phyloP scores from a whole-genome alignment of 2,113 vertebrate genomes.

The Sus scrofa region DNA sequence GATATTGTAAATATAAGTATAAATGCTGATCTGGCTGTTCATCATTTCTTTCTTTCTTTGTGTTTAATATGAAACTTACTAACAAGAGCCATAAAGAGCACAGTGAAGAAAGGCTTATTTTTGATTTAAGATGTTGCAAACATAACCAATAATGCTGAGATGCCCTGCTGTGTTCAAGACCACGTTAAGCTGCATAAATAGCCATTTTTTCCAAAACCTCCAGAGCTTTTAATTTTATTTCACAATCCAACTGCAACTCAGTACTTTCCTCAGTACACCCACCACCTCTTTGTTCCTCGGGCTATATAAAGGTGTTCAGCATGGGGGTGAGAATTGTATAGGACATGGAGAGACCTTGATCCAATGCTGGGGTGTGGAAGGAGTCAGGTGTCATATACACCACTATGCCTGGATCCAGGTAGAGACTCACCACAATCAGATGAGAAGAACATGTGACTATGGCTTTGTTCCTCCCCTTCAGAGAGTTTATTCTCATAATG shows the following conservation, averaged over 20 bases:
- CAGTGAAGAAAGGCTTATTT: no score
- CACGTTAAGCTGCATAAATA: no score
- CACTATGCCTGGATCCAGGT: constrained; percentile 3
- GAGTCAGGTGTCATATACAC: constrained; percentile 64
- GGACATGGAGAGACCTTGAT: constrained; percentile 10
- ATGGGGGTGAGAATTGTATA: constrained; percentile 31
- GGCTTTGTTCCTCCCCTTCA: constrained; percentile 43
- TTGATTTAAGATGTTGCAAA: no score
- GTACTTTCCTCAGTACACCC: neutral
- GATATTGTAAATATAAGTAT: no score
- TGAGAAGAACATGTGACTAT: constrained; percentile 58
- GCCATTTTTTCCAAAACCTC: no score
- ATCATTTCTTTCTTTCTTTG: no score
- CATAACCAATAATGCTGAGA: no score
- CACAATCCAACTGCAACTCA: neutral
- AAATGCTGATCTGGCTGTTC: no score
- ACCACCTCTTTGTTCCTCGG: constrained; percentile 65
- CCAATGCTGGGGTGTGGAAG: neutral
- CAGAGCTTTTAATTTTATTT: no score
- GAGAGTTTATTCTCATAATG: constrained; percentile 56
- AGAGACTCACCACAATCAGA: constrained; percentile 62
- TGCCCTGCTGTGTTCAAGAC: no score
- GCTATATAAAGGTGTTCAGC: constrained; percentile 58
- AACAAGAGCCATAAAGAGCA: no score
- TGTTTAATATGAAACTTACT: no score